Percentiles rank a stretch among this genome's conserved stretches.
Conservation (phyloP, 1,140 invertebrate genomes). For the Pseudomyrmex flavicornis region DNA sequence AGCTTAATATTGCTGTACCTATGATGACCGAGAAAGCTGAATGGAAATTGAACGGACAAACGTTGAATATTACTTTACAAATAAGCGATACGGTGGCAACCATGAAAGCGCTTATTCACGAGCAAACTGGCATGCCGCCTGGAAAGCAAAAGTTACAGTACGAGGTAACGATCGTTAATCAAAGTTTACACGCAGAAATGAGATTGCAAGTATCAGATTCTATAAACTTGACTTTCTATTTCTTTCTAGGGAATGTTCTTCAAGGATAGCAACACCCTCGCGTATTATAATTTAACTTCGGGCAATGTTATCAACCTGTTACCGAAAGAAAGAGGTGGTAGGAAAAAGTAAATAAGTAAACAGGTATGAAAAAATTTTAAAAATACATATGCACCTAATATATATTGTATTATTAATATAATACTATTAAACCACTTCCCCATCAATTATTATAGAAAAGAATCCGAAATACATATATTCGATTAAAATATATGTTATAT, state of each 20-base stretch:
- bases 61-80: conserved; percentile 91
- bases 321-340: conserved; percentile 98
- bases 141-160: conserved; percentile 98
- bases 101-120: conserved; percentile 95
- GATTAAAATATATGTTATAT: conserved; percentile 38
- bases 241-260: conserved; percentile 96
- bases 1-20: conserved; percentile 92
- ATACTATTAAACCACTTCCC: not conserved
- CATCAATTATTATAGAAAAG: not conserved
- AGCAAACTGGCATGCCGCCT: conserved; percentile 96
- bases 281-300: conserved; percentile 97
- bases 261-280: conserved; percentile 97
- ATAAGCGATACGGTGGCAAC: conserved; percentile 93
- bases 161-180: conserved; percentile 87
- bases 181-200: not conserved
- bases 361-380: conserved; percentile 6
- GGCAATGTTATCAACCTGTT: conserved; percentile 94
- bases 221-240: conserved; percentile 73
- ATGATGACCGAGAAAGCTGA: conserved; percentile 95
- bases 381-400: not conserved
- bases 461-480: conserved; percentile 25
- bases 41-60: conserved; percentile 98
- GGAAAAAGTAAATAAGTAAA: conserved; percentile 93
- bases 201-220: conserved; percentile 34
- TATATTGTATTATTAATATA: not conserved